Evolutionary conservation across 2,113 vertebrate species (phyloP), one percentile per base, ranked within the genome.

Genomic region (Columba livia): DNA sequence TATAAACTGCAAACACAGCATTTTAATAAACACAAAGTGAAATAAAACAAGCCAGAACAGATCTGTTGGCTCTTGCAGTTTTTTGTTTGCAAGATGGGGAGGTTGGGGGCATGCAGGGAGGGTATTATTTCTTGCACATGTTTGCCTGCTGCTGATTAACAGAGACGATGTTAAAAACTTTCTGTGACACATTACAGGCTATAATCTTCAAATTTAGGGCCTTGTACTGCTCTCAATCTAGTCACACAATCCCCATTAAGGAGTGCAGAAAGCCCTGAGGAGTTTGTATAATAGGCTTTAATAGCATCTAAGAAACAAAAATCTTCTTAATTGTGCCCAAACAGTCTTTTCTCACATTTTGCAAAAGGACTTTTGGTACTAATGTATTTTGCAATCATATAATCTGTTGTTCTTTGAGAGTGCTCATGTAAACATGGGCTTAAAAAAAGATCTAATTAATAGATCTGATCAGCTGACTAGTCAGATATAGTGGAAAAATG

Each of bases 21-120:
- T 79, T 96, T 94, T 93, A 94, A 96, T 94, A 93, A 93, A 87
- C 70, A 89, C 70, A 81, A 84, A 96, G 77, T 92, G 80, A 90
- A 97, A 69, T 92, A 89, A 96, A 96, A 72, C 94, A 96, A 96
- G 92, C 58, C 77, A 89, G 94, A 93, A 95, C 93, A 94, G 77
- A 90, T 92, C 80, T 89, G 48, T 90, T 92, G 73, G 83, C 70
- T 89, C 84, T 79, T 69, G 65, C 31, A 94, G 28, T 15, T 94
- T 93, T 95, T 86, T 92, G 65, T 88, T 94, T 84, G 83, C 48
- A 87, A 87, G 80, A 93, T 24, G 44, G 73, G 42, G 51, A 92
- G 34, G 47, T 34, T 88, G 77, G 85, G 67, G 70, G 77, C 61
- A 65, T 14, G 11, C 16, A 40, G 38, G n/a, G 57, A 89, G 65